A percentile compares a stretch with the other conserved stretches of the same genome.
Conservation (phyloP, 2,888 invertebrate genomes). For the Nebria salina region DNA sequence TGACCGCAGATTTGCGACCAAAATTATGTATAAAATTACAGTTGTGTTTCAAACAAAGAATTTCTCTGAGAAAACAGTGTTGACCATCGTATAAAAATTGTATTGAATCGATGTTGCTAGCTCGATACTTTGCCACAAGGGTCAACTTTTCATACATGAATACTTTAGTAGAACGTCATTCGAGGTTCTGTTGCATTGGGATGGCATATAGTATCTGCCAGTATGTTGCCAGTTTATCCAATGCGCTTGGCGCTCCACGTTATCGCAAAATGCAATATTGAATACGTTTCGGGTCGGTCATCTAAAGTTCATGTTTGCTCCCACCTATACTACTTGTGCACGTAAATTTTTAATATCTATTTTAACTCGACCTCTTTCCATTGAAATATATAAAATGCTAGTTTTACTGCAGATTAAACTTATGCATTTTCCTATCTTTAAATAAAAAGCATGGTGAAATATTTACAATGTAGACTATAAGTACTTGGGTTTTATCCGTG, state of each 20-base stretch:
- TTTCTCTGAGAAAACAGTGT: background rate
- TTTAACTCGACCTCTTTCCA: constrained; percentile 9
- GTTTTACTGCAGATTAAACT: background rate
- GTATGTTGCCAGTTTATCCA: background rate
- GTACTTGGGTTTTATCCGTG: too few relatives aligned
- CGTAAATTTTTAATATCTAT: constrained; percentile 10
- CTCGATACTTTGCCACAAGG: constrained; percentile 9
- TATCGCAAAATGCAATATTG: constrained; percentile 11
- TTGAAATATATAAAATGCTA: background rate
- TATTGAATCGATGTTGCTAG: background rate
- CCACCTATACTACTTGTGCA: background rate
- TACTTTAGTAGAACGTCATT: constrained; percentile 13
- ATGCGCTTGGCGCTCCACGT: background rate
- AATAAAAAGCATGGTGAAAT: background rate
- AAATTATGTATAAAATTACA: too few relatives aligned
- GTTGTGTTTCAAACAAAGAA: background rate
- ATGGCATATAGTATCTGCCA: background rate
- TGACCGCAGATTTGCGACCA: too few relatives aligned
- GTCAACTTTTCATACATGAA: constrained; percentile 7
- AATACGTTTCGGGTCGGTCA: constrained; percentile 4
- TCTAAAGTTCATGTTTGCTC: background rate
- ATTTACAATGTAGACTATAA: background rate
- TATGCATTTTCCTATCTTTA: background rate
- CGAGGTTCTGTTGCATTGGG: background rate
- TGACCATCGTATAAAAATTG: background rate